Base-by-base conservation (phyloP, 1,140 invertebrate genomes). In the Bombus waltoni region DNA sequence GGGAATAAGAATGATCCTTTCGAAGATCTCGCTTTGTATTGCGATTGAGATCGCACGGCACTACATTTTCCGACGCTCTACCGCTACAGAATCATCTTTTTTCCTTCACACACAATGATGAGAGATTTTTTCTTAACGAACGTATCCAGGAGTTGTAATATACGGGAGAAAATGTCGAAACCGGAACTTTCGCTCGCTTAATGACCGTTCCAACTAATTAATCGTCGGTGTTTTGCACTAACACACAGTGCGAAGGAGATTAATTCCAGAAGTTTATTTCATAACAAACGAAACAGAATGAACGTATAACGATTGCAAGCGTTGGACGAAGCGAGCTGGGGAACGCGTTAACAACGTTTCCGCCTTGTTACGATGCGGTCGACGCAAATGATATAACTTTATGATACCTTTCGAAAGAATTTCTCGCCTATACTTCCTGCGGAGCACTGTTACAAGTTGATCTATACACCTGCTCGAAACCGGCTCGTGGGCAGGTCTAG, bases 401-500 rank as follows among this genome's bases (percentile, higher is more conserved):
- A 84, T 38, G 88, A 87, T 74, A 66, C 70, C 53, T 38, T 59
- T 83, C 28, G 42, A 76, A 77, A 89, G 66, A 71, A 83, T 74
- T 70, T 53, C 76, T 53, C n/a, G 88, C 38, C 74, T 77, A 76
- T 53, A 73, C 79, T 78, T 70, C 70, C 32, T 53, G 76, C 57
- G 62, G 47, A 75, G 40, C 73, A 76, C 85, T 87, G 79, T 84
- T 57, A 72, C 84, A 62, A 89, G 73, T 65, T 44, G 72, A 72
- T 38, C 78, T 86, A 66, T 86, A 91, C 90, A 91, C 87, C 82
- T 88, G 91, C 87, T 86, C 85, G 76, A 93, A 94, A 94, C 93
- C 93, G 93, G 92, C 92, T 91, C 86, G 76, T 78, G 79, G 81
- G 44, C 90, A 88, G 87, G 92, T 93, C 92, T 92, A 87, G 89